Conservation (phyloP, 2,113 vertebrate species). For the Gavialis gangeticus region DNA sequence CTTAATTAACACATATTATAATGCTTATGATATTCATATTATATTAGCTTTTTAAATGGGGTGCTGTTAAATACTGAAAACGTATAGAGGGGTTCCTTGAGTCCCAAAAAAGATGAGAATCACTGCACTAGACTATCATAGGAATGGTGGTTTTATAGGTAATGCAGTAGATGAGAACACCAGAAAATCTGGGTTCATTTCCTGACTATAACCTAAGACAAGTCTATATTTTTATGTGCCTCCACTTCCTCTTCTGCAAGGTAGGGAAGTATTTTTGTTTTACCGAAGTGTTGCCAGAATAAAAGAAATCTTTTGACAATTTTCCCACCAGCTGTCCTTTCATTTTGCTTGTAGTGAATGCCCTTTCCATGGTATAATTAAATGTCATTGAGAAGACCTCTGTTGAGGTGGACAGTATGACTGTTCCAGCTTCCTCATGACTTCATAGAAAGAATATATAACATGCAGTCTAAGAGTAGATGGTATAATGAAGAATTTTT, state of each 20-base stretch:
- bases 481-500: background rate
- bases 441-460: fast-evolving
- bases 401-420: background rate
- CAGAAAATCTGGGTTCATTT: background rate
- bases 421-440: fast-evolving
- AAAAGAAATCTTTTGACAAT: background rate
- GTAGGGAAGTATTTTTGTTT: background rate
- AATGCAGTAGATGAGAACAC: background rate
- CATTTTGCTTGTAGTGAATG: background rate
- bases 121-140: no score
- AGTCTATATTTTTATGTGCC: background rate
- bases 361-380: background rate
- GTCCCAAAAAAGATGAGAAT: no score
- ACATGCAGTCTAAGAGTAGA: no score
- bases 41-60: no score
- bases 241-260: slow-evolving; percentile 18
- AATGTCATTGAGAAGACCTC: background rate
- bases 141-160: no score
- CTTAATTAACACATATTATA: no score
- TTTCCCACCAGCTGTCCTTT: background rate
- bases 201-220: background rate
- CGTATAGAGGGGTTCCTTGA: no score
- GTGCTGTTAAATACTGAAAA: no score
- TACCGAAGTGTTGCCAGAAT: background rate
- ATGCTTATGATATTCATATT: no score